Evolutionary conservation across 2,888 invertebrate genomes (phyloP), one percentile per base, ranked within the genome.

Genomic region (Morpho deidamia): DNA sequence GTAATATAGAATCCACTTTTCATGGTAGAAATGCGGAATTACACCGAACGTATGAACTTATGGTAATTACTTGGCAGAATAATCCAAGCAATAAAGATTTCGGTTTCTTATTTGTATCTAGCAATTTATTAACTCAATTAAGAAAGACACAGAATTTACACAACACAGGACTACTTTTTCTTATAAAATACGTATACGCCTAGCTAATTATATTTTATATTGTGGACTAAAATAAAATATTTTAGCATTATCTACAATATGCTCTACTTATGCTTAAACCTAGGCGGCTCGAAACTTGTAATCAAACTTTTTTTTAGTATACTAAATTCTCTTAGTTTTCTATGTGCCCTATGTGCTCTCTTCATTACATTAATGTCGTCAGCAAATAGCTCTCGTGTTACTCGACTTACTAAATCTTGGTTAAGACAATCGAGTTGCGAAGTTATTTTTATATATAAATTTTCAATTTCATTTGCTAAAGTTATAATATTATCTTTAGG

Each of bases 21-120:
- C 71, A 69, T 63, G 63, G 66, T 64, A 65, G 66, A 63, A 69
- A 69, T 62, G 70, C 70, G 71, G 77, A 76, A 79, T 75, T 74
- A 72, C 76, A 70, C 67, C 70, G 69, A 60, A 66, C 69, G 71
- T 68, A 67, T 68, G 71, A 81, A 83, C 75, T 81, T 87, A 87
- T 84, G 82, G 76, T 86, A 85, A 86, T 86, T 82, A 83, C 76
- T 72, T 77, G 49, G 74, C 69, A 67, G 70, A 76, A 79, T 80
- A 78, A 79, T 73, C 72, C 70, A 65, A 74, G 78, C 72, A 65
- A 53, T 55, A 51, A 52, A 56, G 51, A 45, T 41, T 51, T 33
- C 37, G 44, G 12, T 10, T 54, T 58, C 44, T 47, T 53, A 53
- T 48, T 40, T 46, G 32, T 39, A 53, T 32, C 14, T 14, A 42